Conservation (phyloP, 2,113 vertebrate genomes). For the Rattus rattus region DNA sequence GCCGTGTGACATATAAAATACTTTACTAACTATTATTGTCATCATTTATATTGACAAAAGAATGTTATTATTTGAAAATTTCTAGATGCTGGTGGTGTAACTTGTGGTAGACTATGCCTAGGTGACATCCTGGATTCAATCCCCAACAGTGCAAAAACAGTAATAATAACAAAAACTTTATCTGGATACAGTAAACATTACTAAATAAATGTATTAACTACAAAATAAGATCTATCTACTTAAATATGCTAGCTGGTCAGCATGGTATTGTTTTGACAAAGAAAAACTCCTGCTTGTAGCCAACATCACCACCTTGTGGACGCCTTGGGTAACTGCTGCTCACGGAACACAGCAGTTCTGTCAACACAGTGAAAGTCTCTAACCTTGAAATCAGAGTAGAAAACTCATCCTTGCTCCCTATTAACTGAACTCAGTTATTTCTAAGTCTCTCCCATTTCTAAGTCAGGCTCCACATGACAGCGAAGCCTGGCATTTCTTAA, state of each 20-base stretch:
- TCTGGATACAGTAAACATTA: background rate
- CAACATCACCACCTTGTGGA: conserved; percentile 66
- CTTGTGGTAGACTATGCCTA: background rate
- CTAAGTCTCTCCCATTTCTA: background rate
- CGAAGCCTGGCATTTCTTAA: background rate
- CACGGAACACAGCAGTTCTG: background rate
- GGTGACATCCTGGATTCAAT: background rate
- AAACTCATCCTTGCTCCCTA: background rate
- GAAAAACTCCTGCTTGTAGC: conserved; percentile 24
- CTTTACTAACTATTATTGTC: no score
- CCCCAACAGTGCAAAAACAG: background rate
- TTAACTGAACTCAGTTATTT: background rate
- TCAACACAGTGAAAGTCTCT: background rate
- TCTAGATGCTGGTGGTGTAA: background rate
- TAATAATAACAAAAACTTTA: background rate
- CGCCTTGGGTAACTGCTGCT: conserved; percentile 48
- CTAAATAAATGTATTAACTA: conserved; percentile 53
- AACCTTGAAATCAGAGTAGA: conserved; percentile 20
- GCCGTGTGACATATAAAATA: background rate
- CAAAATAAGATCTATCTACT: conserved; percentile 28
- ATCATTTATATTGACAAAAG: background rate
- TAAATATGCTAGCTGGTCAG: conserved; percentile 16
- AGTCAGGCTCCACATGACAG: background rate
- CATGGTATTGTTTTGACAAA: background rate
- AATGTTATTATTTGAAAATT: conserved; percentile 27